These are phyloP conservation scores for Dicyrtomina minuta DNA, from an alignment of 2,888 invertebrate genomes.

Conservation along the genomic window DNA sequence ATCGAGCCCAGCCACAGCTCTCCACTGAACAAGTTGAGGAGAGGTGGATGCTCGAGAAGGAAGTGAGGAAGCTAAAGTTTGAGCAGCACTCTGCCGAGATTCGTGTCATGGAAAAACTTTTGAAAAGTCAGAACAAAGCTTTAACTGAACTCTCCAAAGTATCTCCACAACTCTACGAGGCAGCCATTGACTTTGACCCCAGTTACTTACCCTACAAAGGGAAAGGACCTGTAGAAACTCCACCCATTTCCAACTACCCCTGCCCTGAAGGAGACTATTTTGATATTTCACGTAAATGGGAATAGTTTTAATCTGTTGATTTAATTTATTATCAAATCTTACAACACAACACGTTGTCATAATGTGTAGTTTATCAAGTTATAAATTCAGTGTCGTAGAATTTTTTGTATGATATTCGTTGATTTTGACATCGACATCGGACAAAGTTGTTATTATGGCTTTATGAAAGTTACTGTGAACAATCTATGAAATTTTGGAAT, in stretches of 20 bases:
- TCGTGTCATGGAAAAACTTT: constrained; percentile 68
- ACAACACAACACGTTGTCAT: no score
- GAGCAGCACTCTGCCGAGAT: constrained; percentile 67
- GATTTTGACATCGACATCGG: no score
- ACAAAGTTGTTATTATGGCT: no score
- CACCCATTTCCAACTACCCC: constrained; percentile 76
- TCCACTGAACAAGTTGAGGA: constrained; percentile 65
- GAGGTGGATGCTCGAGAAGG: constrained; percentile 68
- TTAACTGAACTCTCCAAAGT: constrained; percentile 75
- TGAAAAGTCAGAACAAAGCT: constrained; percentile 73
- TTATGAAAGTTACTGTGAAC: no score
- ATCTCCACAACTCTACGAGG: constrained; percentile 82
- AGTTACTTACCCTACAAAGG: constrained; percentile 68
- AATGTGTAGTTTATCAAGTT: no score
- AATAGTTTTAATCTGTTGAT: no score
- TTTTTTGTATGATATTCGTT: no score
- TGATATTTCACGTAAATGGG: constrained; percentile 68
- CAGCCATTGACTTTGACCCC: constrained; percentile 79
- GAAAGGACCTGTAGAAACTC: constrained; percentile 78
- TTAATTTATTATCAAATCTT: no score
- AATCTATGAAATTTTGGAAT: no score
- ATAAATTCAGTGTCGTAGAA: no score
- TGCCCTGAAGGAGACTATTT: constrained; percentile 88
- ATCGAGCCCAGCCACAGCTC: constrained; percentile 60
- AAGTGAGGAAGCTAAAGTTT: constrained; percentile 73